Evolutionary conservation across 2,113 vertebrate species (phyloP).

Genomic region (Narcine bancroftii): DNA sequence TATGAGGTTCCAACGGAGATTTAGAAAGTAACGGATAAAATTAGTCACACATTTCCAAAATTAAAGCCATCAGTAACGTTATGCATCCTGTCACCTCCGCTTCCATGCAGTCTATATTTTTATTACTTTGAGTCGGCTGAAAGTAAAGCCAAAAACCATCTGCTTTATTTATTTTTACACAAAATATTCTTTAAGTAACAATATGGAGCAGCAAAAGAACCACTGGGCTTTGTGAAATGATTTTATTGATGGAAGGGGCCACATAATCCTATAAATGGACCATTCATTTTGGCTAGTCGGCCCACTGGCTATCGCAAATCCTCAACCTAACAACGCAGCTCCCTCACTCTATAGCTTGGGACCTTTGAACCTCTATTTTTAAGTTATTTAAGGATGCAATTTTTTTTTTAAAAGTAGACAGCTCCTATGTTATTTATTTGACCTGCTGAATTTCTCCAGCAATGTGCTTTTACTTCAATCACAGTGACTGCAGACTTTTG

Average conservation of each 20-base stretch:
- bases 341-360: background rate
- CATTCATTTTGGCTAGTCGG: no score
- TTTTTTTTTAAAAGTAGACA: no score
- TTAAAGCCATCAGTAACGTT: constrained; percentile 29
- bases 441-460: no score
- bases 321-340: background rate
- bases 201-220: background rate
- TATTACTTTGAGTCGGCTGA: background rate
- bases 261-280: no score
- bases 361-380: background rate
- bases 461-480: no score
- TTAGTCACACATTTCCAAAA: constrained; percentile 36
- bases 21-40: constrained; percentile 29
- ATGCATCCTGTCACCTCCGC: constrained; percentile 25
- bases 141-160: background rate
- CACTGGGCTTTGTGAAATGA: background rate
- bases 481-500: no score
- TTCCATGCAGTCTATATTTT: constrained; percentile 24
- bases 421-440: no score
- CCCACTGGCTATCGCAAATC: background rate
- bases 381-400: background rate
- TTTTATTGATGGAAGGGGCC: no score
- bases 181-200: background rate
- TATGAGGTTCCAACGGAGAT: constrained; percentile 20
- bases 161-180: background rate